A percentile compares a stretch with the other conserved stretches of the same genome.
Evolutionary conservation across 2,888 invertebrate species (phyloP).

Genomic region (Sturmia bella): DNA sequence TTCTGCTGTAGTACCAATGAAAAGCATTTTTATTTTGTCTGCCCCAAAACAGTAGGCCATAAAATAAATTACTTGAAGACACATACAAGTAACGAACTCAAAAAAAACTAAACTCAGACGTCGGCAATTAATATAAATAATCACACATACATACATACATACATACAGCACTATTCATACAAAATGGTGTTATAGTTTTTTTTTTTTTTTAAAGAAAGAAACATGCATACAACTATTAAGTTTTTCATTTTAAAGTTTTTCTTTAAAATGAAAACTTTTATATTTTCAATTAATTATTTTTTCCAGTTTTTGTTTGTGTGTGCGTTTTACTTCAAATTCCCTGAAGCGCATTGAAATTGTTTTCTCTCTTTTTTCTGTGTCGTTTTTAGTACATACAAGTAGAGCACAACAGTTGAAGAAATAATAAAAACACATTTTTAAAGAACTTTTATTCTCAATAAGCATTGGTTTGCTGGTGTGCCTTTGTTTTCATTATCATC

Average conservation of each 20-base stretch:
- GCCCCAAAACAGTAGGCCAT: slow-evolving; percentile 21
- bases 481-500: slow-evolving; percentile 54
- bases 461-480: slow-evolving; percentile 57
- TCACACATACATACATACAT: no score
- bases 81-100: neutral
- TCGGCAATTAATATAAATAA: slow-evolving; percentile 40
- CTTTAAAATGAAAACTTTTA: slow-evolving; percentile 6
- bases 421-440: slow-evolving; percentile 17
- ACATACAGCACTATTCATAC: neutral
- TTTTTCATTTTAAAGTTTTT: slow-evolving; percentile 22
- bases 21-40: slow-evolving; percentile 39
- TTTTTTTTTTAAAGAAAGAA: neutral
- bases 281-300: slow-evolving; percentile 23
- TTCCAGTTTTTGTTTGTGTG: neutral
- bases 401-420: slow-evolving; percentile 13
- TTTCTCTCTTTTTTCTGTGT: slow-evolving; percentile 8
- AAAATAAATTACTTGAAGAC: slow-evolving; percentile 22
- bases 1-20: slow-evolving; percentile 12
- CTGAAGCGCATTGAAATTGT: slow-evolving; percentile 20
- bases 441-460: slow-evolving; percentile 17
- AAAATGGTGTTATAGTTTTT: neutral
- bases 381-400: slow-evolving; percentile 34
- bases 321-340: slow-evolving; percentile 8
- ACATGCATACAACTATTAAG: neutral
- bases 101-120: slow-evolving; percentile 24